Evolutionary conservation across 2,888 invertebrate species (phyloP), one percentile per base, ranked within the genome.

Genomic region (Coremacera marginata): DNA sequence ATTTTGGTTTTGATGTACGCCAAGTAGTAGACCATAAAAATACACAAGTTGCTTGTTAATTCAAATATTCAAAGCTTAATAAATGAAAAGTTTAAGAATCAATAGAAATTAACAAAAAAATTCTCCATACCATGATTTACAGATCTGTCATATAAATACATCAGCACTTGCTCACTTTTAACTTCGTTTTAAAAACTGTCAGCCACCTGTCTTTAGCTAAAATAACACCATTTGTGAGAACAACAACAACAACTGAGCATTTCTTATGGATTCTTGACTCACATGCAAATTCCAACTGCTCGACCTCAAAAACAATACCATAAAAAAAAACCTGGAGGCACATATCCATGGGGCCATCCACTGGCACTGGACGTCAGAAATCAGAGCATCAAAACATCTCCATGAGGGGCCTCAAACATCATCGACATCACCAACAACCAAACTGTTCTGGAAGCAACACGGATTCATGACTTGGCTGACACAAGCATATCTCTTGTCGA

Each of bases 361-460:
- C 16, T 25, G 16, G 68, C 16, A 11, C 7, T 22, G 8, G 57
- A 60, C n/a, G 14, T 57, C 5, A 49, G 37, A 68, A 25, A 49
- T 22, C 14, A 51, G 22, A 16, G 25, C 5, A 11, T 19, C 14
- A 3, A 4, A 31, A 27, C 31, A 14, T 9, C 44, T 16, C 62
- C 60, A 60, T 49, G 31, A 63, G 34, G 44, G 7, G 22, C n/a
- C 49, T 49, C 72, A 19, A 55, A 72, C 49, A 72, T 44, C 72
- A 72, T 49, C 72, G 44, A 55, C 55, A 70, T 34, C 52, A 70
- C 37, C 52, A 31, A 19, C 37, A 52, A n/a, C 11, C 34, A 51
- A 19, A 63, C 22, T 55, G 8, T 67, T 31, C 63, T 31, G 14
- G 22, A 25, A 63, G n/a, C 7, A n/a, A 22, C 63, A 27, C 25